Base-by-base conservation (phyloP, 2,888 invertebrate genomes). In the Frankliniella fusca region DNA sequence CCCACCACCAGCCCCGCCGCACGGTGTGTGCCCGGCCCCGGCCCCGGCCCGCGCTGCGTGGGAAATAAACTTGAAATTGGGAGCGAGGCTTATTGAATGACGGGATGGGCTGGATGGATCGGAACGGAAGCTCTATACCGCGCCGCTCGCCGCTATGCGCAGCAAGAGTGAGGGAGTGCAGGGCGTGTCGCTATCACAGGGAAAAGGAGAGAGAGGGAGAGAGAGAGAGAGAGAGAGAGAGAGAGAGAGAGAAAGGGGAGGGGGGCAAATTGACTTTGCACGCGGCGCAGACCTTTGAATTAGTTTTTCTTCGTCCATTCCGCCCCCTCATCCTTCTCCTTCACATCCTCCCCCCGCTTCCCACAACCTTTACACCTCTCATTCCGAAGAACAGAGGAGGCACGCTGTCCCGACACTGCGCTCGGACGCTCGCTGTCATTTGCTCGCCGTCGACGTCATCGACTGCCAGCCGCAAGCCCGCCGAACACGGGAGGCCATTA, bases 11-110 rank as follows among this genome's bases (percentile, higher is more conserved):
- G 61, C 61, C 11, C 15, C 61, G 54, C 15, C 12, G 18, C 54
- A 54, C 61, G n/a, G 61, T n/a, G 38, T 38, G 15, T n/a, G 61
- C 61, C 61, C 50, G 10, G 50, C 50, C 50, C 54, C 54, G 3
- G n/a, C n/a, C 54, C 54, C 15, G 54, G 54, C 54, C 15, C 50
- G 54, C 20, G 20, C 54, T 61, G 61, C 61, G 61, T 61, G 61
- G 61, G 61, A 61, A 61, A 61, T 61, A 18, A 61, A 61, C 61
- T 61, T 61, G 61, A 61, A 61, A 61, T 61, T 61, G 61, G 61
- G 54, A n/a, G 61, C 61, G 18, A 61, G 38, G 61, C 61, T 61
- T 61, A 61, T 61, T 61, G 61, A 61, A 61, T 61, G 61, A 18
- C 61, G 61, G 38, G 38, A 38, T 38, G 38, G 38, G 38, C 38